phyloP scores from a whole-genome alignment of 2,888 invertebrate genomes.

The Hylaea fasciaria region DNA sequence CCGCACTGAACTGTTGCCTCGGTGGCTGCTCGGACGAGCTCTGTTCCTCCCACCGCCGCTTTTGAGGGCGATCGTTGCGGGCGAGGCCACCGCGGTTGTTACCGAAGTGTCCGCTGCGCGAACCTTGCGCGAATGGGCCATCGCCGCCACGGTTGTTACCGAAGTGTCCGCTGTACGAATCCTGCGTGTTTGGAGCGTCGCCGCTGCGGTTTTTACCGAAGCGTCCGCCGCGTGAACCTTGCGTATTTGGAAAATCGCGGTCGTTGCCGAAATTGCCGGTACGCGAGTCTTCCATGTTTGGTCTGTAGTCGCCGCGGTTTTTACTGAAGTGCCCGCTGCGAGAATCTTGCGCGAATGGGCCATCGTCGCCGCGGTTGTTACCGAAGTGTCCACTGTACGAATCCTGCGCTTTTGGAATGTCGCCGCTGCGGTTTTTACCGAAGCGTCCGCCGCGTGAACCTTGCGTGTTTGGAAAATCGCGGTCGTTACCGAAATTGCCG shows the following conservation, averaged over 20 bases:
- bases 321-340: constrained; percentile 1
- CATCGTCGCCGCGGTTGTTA: background rate
- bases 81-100: background rate
- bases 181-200: background rate
- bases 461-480: too few species aligned
- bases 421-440: background rate
- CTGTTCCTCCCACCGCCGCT: background rate
- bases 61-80: background rate
- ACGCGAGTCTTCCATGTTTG: too few species aligned
- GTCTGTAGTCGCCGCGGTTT: background rate
- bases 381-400: background rate
- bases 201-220: background rate
- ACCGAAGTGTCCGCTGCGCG: background rate
- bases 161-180: background rate
- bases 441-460: background rate
- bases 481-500: too few species aligned
- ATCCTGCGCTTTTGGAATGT: background rate
- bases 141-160: background rate
- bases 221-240: background rate
- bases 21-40: background rate
- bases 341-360: background rate
- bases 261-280: too few species aligned
- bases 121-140: background rate
- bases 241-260: too few species aligned
- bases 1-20: background rate